These are phyloP conservation scores for Ciconia nigra DNA, from an alignment of 2,797 vertebrate species.

Conservation along the genomic window DNA sequence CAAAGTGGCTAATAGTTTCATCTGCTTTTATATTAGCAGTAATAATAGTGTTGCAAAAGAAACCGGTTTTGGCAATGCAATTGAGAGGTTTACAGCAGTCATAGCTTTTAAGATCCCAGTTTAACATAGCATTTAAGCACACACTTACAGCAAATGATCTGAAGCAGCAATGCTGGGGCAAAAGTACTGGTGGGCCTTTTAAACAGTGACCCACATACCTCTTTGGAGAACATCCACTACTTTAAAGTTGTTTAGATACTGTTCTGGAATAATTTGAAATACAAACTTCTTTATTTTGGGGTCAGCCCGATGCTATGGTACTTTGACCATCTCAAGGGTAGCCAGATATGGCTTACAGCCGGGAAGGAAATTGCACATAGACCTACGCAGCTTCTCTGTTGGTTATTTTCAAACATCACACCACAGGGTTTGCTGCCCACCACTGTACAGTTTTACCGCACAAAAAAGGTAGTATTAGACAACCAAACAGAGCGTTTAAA, in stretches of 20 bases:
- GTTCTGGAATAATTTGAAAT: neutral
- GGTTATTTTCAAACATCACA: neutral
- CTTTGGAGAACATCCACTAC: neutral
- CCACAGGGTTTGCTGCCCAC: neutral
- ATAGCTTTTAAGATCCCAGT: neutral
- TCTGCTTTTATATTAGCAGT: constrained; percentile 32
- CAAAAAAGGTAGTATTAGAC: neutral
- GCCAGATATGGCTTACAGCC: neutral
- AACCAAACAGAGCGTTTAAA: neutral
- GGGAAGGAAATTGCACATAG: neutral
- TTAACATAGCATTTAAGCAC: neutral
- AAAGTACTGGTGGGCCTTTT: neutral
- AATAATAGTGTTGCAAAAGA: constrained; percentile 8
- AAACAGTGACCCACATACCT: neutral
- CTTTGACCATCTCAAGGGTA: neutral
- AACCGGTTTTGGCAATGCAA: neutral
- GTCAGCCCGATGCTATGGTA: neutral
- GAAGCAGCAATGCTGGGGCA: neutral
- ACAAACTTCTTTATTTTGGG: neutral
- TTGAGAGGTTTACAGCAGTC: constrained; percentile 16
- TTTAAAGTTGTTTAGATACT: neutral
- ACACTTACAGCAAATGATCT: neutral
- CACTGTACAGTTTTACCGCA: neutral
- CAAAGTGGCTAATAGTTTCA: constrained; percentile 37
- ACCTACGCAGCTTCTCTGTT: neutral